phyloP scores from a whole-genome alignment of 92 coral and sea anemone species.

The Paragorgia papillata region DNA sequence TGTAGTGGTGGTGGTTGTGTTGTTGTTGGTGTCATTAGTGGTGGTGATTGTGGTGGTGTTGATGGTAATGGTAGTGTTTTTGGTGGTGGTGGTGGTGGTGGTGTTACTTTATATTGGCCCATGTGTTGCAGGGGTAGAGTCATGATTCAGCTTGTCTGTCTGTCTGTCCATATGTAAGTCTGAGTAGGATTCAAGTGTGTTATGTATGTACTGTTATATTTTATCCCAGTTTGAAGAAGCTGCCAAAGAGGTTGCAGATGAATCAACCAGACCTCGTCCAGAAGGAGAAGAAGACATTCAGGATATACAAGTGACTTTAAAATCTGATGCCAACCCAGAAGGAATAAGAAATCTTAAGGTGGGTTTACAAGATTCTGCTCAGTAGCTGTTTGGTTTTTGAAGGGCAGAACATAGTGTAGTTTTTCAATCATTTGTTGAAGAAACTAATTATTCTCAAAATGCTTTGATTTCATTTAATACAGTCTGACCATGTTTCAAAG shows the following conservation, averaged over 20 bases:
- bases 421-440: no score
- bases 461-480: slow-evolving; percentile 11
- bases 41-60: no score
- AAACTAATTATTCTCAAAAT: background rate
- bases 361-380: background rate
- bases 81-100: background rate
- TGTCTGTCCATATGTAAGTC: background rate
- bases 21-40: no score
- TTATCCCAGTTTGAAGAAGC: slow-evolving; percentile 98
- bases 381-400: no score
- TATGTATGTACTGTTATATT: no score
- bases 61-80: no score
- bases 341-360: slow-evolving; percentile 88
- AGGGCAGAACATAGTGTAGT: no score
- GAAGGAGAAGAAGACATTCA: slow-evolving; percentile 92
- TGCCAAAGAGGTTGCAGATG: slow-evolving; percentile 92
- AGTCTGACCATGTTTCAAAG: slow-evolving; percentile 97
- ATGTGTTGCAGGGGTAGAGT: no score
- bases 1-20: no score
- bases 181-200: no score
- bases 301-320: slow-evolving; percentile 85
- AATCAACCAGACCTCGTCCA: slow-evolving; percentile 91
- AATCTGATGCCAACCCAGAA: slow-evolving; percentile 87
- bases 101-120: no score
- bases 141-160: background rate